A percentile compares a stretch with the other conserved stretches of the same genome.
Conservation (phyloP, 1,140 invertebrate species). For the Globodera rostochiensis region DNA sequence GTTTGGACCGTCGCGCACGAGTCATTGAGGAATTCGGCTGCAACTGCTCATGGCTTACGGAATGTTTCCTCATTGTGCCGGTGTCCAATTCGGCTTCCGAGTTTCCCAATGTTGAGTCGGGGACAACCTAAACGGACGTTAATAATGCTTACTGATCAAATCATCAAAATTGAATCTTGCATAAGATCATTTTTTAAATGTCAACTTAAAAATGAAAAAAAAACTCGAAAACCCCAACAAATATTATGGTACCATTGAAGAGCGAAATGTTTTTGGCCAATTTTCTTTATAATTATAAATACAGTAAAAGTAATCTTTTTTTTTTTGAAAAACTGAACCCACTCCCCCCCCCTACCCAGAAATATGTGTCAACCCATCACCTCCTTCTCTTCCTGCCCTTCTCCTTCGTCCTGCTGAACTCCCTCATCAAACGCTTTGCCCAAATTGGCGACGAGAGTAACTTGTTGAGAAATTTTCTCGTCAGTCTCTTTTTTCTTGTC, state of each 20-base stretch:
- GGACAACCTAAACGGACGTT: background rate
- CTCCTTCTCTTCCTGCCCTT: background rate
- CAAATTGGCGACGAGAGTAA: background rate
- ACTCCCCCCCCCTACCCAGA: background rate
- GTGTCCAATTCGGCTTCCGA: background rate
- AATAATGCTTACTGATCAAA: too few relatives aligned
- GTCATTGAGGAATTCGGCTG: background rate
- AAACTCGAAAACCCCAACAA: too few relatives aligned
- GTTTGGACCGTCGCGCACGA: conserved; percentile 2
- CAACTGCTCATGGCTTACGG: background rate
- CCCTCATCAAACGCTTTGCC: background rate
- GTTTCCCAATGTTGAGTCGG: background rate
- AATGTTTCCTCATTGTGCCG: background rate
- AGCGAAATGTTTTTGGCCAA: too few relatives aligned
- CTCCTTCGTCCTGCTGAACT: background rate
- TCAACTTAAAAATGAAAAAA: too few relatives aligned
- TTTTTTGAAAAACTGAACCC: conserved; percentile 1
- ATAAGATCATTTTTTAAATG: too few relatives aligned
- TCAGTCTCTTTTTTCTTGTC: conserved; percentile 4
- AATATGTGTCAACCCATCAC: background rate
- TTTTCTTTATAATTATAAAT: too few relatives aligned
- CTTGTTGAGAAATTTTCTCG: background rate
- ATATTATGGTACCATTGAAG: too few relatives aligned
- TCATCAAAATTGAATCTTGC: too few relatives aligned
- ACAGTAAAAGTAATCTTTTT: background rate